phyloP scores from a whole-genome alignment of 2,113 vertebrate species.

The Podiceps cristatus region DNA sequence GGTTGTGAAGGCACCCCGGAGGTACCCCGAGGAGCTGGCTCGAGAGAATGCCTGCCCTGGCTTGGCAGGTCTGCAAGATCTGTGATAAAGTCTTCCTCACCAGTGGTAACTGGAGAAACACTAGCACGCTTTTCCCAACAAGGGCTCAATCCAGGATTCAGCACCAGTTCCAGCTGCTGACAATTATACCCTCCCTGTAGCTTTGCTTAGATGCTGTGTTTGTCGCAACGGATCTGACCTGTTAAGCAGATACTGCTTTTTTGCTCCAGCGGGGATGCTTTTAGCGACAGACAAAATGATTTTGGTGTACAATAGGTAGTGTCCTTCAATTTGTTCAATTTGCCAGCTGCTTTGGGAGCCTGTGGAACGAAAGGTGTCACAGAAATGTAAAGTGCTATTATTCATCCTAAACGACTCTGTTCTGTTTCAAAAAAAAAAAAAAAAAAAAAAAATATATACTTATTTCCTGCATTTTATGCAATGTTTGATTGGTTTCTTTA shows the following conservation, averaged over 20 bases:
- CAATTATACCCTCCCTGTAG: not conserved
- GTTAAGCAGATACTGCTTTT: not conserved
- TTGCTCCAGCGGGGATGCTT: not conserved
- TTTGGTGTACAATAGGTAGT: accelerated
- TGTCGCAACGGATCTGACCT: not conserved
- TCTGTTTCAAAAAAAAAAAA: not conserved
- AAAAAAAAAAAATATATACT: not conserved
- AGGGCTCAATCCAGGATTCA: not conserved
- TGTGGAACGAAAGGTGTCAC: not conserved
- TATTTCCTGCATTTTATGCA: not conserved
- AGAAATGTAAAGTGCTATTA: not conserved
- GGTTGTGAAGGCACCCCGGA: not conserved
- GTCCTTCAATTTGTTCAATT: not conserved
- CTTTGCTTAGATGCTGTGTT: not conserved
- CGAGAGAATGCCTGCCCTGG: not conserved
- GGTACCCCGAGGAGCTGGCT: not conserved
- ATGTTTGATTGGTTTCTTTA: not conserved
- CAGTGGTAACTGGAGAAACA: not conserved
- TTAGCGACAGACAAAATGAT: not conserved
- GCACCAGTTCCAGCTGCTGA: not conserved
- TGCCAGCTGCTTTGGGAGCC: not conserved
- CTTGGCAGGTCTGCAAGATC: not conserved
- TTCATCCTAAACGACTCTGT: not conserved
- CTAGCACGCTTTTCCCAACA: not conserved
- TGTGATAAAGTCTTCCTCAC: not conserved